Percentiles rank a stretch among this genome's conserved stretches.
Evolutionary conservation across 2,888 invertebrate species (phyloP).

Genomic region (Hofmannophila pseudospretella): DNA sequence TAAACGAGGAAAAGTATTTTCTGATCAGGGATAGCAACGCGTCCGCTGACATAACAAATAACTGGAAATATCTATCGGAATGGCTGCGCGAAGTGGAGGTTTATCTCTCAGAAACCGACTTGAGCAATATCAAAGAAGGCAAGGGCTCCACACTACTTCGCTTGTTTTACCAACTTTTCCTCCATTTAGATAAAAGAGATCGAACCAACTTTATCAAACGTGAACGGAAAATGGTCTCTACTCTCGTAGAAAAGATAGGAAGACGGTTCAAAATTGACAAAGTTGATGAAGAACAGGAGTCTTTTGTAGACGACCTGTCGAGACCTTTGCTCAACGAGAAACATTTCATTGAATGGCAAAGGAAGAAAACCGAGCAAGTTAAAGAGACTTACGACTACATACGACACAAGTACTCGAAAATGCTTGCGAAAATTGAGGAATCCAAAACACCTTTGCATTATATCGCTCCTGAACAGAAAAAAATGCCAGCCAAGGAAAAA

Average conservation of each 20-base stretch:
- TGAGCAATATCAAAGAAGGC: constrained; percentile 67
- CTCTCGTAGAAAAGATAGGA: constrained; percentile 52
- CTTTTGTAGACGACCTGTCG: constrained; percentile 57
- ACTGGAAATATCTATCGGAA: constrained; percentile 66
- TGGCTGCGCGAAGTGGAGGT: constrained; percentile 77
- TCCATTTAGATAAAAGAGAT: constrained; percentile 78
- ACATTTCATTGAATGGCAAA: constrained; percentile 78
- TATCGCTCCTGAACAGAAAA: constrained; percentile 19
- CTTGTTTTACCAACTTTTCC: constrained; percentile 79
- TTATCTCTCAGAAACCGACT: constrained; percentile 52
- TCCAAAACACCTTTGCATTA: constrained; percentile 30
- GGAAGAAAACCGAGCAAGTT: constrained; percentile 61
- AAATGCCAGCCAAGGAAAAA: constrained; percentile 33
- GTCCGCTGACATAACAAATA: constrained; percentile 60
- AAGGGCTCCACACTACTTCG: constrained; percentile 70
- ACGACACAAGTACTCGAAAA: constrained; percentile 60
- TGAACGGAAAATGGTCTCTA: constrained; percentile 61
- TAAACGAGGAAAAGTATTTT: constrained; percentile 73
- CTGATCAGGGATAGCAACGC: constrained; percentile 58
- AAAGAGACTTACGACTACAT: constrained; percentile 60
- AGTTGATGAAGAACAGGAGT: constrained; percentile 43
- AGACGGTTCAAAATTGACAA: constrained; percentile 53
- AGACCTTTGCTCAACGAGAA: constrained; percentile 62
- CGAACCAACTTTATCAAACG: constrained; percentile 72
- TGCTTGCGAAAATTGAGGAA: constrained; percentile 47